Evolutionary conservation across 2,888 invertebrate genomes (phyloP).

Genomic region (Lymantria dispar): DNA sequence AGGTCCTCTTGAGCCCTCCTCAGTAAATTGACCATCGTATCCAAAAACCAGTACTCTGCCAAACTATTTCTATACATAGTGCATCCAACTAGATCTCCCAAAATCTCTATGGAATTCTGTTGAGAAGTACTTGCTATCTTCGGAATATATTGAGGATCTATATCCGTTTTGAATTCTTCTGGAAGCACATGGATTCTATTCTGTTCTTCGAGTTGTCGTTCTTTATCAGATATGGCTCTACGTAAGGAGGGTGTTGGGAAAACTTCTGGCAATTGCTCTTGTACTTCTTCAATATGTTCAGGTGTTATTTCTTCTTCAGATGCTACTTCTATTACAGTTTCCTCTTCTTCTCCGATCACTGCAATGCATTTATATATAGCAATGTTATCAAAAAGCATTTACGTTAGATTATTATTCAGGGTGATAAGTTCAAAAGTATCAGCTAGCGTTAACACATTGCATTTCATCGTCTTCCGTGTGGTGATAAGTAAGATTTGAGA

Average conservation of each 20-base stretch:
- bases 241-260: constrained; percentile 67
- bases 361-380: too few species aligned
- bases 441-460: too few species aligned
- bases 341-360: constrained; percentile 17
- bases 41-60: constrained; percentile 79
- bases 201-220: constrained; percentile 50
- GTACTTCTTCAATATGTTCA: constrained; percentile 22
- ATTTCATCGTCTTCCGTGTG: too few species aligned
- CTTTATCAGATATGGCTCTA: constrained; percentile 50
- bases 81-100: constrained; percentile 66
- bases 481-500: too few species aligned
- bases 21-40: constrained; percentile 68
- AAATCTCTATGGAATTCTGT: constrained; percentile 62
- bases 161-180: constrained; percentile 48
- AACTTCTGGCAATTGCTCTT: constrained; percentile 41
- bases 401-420: too few species aligned
- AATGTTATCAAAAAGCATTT: too few species aligned
- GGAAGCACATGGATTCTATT: constrained; percentile 66
- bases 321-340: constrained; percentile 22
- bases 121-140: constrained; percentile 54
- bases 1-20: constrained; percentile 64
- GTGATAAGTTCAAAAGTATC: too few species aligned
- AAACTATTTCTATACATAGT: constrained; percentile 59
- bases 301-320: constrained; percentile 31
- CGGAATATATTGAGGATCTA: constrained; percentile 59